These are phyloP conservation scores for Sorex araneus DNA, from an alignment of 2,113 vertebrate species.

Conservation along the genomic window DNA sequence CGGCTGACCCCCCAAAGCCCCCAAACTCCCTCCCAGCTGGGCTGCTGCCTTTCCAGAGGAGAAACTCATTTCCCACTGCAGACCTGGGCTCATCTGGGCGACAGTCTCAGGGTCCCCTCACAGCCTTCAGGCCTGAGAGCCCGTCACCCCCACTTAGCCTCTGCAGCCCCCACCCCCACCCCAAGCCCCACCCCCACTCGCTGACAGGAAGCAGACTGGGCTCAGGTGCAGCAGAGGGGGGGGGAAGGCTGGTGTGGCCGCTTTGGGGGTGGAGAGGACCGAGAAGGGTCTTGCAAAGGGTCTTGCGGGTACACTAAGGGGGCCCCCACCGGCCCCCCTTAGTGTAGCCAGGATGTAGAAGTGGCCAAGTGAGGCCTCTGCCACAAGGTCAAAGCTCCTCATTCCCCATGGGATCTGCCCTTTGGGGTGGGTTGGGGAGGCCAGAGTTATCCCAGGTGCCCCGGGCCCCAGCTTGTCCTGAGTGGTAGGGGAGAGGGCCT, in stretches of 20 bases:
- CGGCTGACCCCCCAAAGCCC: not conserved
- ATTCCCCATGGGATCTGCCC: not conserved
- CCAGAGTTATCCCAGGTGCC: not conserved
- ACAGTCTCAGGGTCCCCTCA: not conserved
- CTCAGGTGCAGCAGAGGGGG: not conserved
- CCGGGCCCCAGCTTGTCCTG: no score
- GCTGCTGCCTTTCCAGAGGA: not conserved
- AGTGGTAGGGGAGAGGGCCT: no score
- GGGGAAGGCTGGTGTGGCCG: not conserved
- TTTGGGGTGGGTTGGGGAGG: no score
- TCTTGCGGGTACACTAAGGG: not conserved
- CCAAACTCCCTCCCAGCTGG: not conserved
- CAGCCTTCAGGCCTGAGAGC: not conserved
- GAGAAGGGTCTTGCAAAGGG: no score
- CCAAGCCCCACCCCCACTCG: no score
- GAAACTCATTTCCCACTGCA: not conserved
- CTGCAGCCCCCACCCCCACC: not conserved
- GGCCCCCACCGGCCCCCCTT: not conserved
- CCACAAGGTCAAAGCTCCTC: slow-evolving; percentile 60
- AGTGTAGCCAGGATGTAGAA: not conserved
- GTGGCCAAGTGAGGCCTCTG: not conserved
- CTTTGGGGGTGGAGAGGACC: no score
- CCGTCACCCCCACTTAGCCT: not conserved
- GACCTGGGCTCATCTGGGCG: not conserved
- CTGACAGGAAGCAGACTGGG: not conserved